A percentile compares a stretch with the other conserved stretches of the same genome.
Evolutionary conservation across 1,140 invertebrate species (phyloP).

Genomic region (Plectus sambesii): DNA sequence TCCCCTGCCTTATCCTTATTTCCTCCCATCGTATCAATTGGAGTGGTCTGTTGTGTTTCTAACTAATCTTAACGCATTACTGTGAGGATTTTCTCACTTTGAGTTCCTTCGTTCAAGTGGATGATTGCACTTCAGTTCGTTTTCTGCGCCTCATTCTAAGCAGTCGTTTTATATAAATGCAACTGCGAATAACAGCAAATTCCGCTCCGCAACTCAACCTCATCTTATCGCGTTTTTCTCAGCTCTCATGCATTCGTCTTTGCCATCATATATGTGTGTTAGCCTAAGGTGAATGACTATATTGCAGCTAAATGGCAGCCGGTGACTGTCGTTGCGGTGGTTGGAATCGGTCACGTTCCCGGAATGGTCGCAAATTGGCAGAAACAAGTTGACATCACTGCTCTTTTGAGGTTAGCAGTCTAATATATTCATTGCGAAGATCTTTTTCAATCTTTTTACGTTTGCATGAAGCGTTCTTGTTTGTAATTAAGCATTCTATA

Average conservation of each 20-base stretch:
- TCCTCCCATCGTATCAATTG: neutral
- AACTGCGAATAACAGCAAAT: no score
- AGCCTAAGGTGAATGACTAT: neutral
- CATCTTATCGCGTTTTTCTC: conserved; percentile 10
- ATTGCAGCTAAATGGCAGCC: conserved; percentile 31
- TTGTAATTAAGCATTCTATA: no score
- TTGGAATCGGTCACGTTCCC: conserved; percentile 41
- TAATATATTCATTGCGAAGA: neutral
- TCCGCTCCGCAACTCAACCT: no score
- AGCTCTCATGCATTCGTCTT: neutral
- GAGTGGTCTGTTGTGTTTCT: neutral
- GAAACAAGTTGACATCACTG: conserved; percentile 25
- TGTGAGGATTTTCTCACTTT: no score
- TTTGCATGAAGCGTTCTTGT: no score
- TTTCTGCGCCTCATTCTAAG: no score
- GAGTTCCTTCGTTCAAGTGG: no score
- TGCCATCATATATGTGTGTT: no score
- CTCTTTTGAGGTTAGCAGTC: conserved; percentile 24
- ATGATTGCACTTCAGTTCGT: no score
- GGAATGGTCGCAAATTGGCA: conserved; percentile 37
- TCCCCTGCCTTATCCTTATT: neutral
- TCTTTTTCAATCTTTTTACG: conserved; percentile 8
- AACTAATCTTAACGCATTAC: no score
- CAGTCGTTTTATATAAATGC: no score
- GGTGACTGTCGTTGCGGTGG: conserved; percentile 37